phyloP scores from a whole-genome alignment of 2,888 invertebrate species.

The Tipula lateralis region DNA sequence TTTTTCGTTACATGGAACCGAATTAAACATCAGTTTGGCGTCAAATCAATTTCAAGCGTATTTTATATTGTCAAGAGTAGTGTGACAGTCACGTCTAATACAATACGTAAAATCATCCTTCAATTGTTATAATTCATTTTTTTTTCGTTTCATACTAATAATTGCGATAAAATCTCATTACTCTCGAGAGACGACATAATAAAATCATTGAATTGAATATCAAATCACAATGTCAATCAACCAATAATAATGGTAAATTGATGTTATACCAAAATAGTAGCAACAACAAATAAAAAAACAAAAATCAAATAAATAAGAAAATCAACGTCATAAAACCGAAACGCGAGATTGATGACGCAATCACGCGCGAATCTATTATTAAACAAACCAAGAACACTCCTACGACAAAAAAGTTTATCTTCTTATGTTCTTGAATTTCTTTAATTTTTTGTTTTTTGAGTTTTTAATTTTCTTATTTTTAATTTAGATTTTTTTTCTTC shows the following conservation, averaged over 20 bases:
- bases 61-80: not conserved
- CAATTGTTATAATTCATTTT: not conserved
- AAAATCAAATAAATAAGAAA: not conserved
- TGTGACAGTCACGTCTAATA: not conserved
- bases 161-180: not conserved
- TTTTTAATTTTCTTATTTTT: constrained; percentile 47
- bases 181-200: not conserved
- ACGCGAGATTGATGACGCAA: constrained; percentile 11
- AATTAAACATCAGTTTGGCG: not conserved
- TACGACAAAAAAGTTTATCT: constrained; percentile 3
- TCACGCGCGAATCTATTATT: not conserved
- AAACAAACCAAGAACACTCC: constrained; percentile 8
- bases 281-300: not conserved
- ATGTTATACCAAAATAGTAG: not conserved
- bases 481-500: constrained; percentile 43
- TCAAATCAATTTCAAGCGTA: not conserved
- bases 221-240: not conserved
- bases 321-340: not conserved
- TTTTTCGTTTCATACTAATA: not conserved
- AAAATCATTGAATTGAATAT: not conserved
- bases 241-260: not conserved
- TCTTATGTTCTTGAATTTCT: not conserved
- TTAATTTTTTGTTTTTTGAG: not conserved
- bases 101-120: not conserved
- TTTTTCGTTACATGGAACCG: too few relatives aligned